Evolutionary conservation across 2,113 vertebrate species (phyloP).

Genomic region (Meleagris gallopavo): DNA sequence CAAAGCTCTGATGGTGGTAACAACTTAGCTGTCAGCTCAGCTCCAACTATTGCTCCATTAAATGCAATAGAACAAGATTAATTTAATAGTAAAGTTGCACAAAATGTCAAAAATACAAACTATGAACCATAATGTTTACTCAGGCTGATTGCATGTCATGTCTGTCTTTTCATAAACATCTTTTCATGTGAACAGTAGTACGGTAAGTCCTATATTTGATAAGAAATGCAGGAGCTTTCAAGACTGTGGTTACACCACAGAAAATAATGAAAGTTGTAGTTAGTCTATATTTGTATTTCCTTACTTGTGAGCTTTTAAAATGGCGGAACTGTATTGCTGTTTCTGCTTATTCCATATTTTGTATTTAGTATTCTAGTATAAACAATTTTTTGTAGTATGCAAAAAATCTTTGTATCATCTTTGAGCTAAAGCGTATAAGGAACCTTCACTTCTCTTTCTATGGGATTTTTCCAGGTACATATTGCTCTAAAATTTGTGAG

Average conservation of each 20-base stretch:
- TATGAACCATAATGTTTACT: slow-evolving; percentile 48
- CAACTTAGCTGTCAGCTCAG: slow-evolving; percentile 67
- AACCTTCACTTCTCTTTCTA: background rate
- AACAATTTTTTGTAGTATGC: background rate
- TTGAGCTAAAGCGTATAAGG: background rate
- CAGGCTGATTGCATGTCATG: slow-evolving; percentile 1
- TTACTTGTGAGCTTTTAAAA: background rate
- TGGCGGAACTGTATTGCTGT: accelerated
- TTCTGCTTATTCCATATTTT: background rate
- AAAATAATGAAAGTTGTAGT: background rate
- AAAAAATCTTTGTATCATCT: background rate
- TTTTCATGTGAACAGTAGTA: background rate
- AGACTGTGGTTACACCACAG: background rate
- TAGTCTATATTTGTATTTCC: background rate
- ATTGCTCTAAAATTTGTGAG: background rate
- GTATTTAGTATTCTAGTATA: background rate
- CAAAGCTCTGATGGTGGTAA: slow-evolving; percentile 54
- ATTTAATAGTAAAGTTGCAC: slow-evolving; percentile 50
- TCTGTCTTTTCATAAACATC: slow-evolving; percentile 44
- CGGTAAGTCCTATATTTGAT: background rate
- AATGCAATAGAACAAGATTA: slow-evolving; percentile 61
- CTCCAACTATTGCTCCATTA: slow-evolving; percentile 42
- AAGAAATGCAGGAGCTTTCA: background rate
- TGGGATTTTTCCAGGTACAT: background rate
- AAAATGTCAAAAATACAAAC: slow-evolving; percentile 53